phyloP scores from a whole-genome alignment of 2,797 vertebrate genomes.

The Scomberomorus guttatus region DNA sequence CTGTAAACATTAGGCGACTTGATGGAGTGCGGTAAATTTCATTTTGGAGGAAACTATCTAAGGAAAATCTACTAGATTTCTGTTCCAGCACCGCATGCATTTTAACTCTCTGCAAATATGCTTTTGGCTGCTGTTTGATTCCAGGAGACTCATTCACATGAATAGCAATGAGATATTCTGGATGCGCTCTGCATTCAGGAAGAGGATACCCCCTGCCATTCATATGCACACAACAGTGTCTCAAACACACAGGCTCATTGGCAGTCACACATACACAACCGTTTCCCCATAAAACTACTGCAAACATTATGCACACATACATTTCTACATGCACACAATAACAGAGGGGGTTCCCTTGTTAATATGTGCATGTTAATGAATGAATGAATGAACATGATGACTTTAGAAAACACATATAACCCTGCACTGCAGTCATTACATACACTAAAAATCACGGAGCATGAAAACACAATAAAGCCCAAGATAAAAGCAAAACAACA shows the following conservation, averaged over 20 bases:
- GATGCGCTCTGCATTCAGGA: slow-evolving; percentile 59
- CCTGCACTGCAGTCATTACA: no score
- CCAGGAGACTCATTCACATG: slow-evolving; percentile 61
- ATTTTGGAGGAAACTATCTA: slow-evolving; percentile 22
- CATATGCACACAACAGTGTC: slow-evolving; percentile 36
- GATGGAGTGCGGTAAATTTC: slow-evolving; percentile 35
- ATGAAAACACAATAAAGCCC: no score
- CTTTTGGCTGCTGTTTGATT: slow-evolving; percentile 66
- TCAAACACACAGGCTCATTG: slow-evolving; percentile 1
- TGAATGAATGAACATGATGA: no score
- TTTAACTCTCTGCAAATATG: slow-evolving; percentile 66
- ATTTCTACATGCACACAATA: neutral
- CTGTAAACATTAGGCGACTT: slow-evolving; percentile 20
- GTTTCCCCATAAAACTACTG: neutral
- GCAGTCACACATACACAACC: neutral
- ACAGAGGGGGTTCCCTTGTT: slow-evolving; percentile 12
- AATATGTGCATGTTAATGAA: slow-evolving; percentile 34
- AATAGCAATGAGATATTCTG: slow-evolving; percentile 70
- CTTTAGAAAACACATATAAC: no score
- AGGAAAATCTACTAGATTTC: slow-evolving; percentile 11
- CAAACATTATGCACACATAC: slow-evolving; percentile 20
- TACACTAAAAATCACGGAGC: no score
- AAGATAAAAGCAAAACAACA: no score
- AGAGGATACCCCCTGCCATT: slow-evolving; percentile 44
- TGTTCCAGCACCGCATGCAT: slow-evolving; percentile 26